Conservation (phyloP, 2,797 vertebrate genomes). For the Dromococcyx pavoninus region DNA sequence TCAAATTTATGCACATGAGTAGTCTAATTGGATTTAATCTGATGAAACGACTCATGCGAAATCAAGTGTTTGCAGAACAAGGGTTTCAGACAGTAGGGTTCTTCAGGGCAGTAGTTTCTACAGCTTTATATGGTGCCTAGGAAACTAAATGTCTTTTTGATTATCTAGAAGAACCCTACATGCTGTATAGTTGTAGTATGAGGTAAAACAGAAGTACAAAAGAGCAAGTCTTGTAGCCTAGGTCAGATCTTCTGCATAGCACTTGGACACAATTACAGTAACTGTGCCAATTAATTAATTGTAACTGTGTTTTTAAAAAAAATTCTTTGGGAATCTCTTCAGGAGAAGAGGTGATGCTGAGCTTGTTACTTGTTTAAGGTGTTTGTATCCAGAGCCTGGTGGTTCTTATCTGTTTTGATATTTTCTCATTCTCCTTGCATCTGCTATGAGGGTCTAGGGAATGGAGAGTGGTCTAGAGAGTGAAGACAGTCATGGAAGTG, state of each 20-base stretch:
- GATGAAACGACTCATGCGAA: slow-evolving; percentile 3
- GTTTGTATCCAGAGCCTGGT: not conserved
- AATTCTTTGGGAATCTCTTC: not conserved
- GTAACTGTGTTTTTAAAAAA: not conserved
- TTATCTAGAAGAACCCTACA: not conserved
- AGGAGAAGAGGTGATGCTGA: not conserved
- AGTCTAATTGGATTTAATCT: slow-evolving; percentile 43
- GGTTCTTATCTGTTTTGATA: not conserved
- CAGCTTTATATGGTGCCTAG: not conserved
- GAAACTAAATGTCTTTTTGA: not conserved
- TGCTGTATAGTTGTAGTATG: not conserved
- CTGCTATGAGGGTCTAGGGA: not conserved
- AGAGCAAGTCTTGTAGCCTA: not conserved
- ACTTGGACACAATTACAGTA: not conserved
- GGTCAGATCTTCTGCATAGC: not conserved
- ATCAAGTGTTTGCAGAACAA: slow-evolving; percentile 20
- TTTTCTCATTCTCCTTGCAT: not conserved
- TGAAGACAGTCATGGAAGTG: not conserved
- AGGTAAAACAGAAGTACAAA: not conserved
- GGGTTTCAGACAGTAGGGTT: not conserved
- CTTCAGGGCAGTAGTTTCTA: not conserved
- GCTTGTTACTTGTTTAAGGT: not conserved
- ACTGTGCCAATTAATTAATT: not conserved
- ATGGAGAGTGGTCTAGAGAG: not conserved
- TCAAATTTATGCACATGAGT: slow-evolving; percentile 48